These are phyloP conservation scores for Ptyas mucosa DNA, from an alignment of 2,113 vertebrate species.

Conservation along the genomic window DNA sequence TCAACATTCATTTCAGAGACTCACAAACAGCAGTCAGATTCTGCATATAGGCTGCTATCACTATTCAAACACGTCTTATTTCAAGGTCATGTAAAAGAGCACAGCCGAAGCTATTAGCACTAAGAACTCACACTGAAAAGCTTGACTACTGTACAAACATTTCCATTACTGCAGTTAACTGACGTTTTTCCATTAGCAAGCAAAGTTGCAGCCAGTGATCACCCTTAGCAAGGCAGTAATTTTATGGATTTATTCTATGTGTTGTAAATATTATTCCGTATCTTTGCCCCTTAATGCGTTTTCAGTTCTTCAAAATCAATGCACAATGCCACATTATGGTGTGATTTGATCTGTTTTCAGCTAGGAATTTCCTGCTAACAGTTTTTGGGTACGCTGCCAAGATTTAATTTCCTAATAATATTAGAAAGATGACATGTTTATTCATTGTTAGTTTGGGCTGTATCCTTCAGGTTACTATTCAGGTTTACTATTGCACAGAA, in stretches of 20 bases:
- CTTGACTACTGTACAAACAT: background rate
- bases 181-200: constrained; percentile 18
- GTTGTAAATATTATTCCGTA: constrained; percentile 45
- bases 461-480: constrained; percentile 5
- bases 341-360: constrained; percentile 29
- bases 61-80: background rate
- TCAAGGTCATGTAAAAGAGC: background rate
- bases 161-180: constrained; percentile 17
- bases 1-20: background rate
- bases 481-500: background rate
- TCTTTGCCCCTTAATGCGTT: constrained; percentile 43
- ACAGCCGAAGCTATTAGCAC: background rate
- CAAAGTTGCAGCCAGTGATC: constrained; percentile 6
- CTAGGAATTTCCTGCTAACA: constrained; percentile 22
- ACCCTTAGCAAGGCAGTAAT: constrained; percentile 29
- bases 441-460: constrained; percentile 21
- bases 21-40: background rate
- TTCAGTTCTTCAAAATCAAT: constrained; percentile 27
- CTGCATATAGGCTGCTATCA: background rate
- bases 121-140: background rate
- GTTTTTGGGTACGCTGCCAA: constrained; percentile 34
- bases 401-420: constrained; percentile 32
- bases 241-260: constrained; percentile 34
- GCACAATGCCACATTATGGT: constrained; percentile 15
- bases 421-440: constrained; percentile 31